phyloP scores from a whole-genome alignment of 53 echinoderm and acorn worm genomes.

The Crossaster papposus region DNA sequence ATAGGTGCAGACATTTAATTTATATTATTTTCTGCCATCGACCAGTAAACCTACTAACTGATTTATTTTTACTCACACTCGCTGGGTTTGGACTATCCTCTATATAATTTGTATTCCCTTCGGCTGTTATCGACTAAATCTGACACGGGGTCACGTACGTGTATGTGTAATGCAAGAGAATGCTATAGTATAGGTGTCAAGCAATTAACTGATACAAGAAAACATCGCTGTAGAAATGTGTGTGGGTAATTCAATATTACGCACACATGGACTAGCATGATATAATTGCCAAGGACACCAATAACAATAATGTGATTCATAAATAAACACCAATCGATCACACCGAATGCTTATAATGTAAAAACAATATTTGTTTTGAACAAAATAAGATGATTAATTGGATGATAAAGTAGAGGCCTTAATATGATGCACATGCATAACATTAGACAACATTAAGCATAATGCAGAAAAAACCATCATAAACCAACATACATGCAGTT shows the following conservation, averaged over 20 bases:
- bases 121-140: constrained; percentile 12
- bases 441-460: too few relatives aligned
- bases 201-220: constrained; percentile 2
- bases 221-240: neutral
- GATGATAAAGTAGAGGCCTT: too few relatives aligned
- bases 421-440: too few relatives aligned
- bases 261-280: neutral
- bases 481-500: too few relatives aligned
- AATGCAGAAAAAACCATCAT: too few relatives aligned
- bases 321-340: neutral
- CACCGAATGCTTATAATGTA: neutral
- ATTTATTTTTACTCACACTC: neutral
- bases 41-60: too few relatives aligned
- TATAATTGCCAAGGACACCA: neutral
- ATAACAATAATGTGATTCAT: neutral
- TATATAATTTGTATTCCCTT: neutral
- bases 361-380: neutral
- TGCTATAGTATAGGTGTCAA: constrained; percentile 4
- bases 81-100: neutral
- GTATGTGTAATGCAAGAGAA: neutral
- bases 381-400: too few relatives aligned
- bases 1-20: too few relatives aligned
- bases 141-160: neutral
- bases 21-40: too few relatives aligned
- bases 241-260: neutral